Evolutionary conservation across 2,888 invertebrate species (phyloP), one percentile per base, ranked within the genome.

Genomic region (Mechanitis mazaeus): DNA sequence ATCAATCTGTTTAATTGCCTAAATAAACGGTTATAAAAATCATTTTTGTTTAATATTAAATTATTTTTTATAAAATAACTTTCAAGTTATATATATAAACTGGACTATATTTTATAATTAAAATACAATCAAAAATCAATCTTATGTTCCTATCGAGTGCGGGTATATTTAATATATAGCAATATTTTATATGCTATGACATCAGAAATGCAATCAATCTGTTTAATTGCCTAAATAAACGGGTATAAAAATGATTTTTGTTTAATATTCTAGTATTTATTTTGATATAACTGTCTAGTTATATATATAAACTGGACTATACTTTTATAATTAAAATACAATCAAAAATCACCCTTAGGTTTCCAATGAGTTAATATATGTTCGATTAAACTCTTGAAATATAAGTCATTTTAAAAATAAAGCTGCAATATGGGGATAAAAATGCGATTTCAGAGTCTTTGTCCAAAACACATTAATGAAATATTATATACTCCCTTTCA

Each of bases 151-250:
- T 20, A 20, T 20, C 20, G 20, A 20, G 1, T 20, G 20, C 20
- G 20, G 20, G 20, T 20, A 20, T 20, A 20, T 20, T 20, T 20
- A 20, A 20, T 20, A 20, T 38, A 38, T 38, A 7, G 85, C 86
- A 84, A 89, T 89, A 87, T 88, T 88, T 88, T 87, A 85, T 85
- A 87, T 84, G 80, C 79, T 77, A 79, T 85, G 85, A 82, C 83
- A 83, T 78, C 74, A 73, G 71, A 71, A 84, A 80, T 77, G 81
- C 85, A 87, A 87, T 87, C 85, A 87, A 85, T 87, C 85, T 80
- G 76, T 74, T 63, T 67, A 69, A 65, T 69, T 66, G 63, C 60
- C 58, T 60, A 69, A 66, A 58, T 50, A 50, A 9, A 50, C 50
- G 31, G 7, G 7, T 50, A 31, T 47, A 47, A 50, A 50, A 50